phyloP scores from a whole-genome alignment of 2,888 invertebrate genomes.

The Parascotia fuliginaria region DNA sequence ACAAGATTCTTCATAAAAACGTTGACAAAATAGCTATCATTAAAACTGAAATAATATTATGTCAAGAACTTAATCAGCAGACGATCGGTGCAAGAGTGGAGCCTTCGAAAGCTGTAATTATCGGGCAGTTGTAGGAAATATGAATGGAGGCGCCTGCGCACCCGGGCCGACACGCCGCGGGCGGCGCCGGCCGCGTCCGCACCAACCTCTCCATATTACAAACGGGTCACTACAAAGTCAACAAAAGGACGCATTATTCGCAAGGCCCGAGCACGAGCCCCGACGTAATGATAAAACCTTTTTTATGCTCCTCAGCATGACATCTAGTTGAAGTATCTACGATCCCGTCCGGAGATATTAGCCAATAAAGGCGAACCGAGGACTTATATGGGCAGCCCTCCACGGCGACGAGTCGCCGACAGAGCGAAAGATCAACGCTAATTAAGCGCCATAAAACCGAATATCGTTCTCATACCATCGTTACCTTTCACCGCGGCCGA shows the following conservation, averaged over 20 bases:
- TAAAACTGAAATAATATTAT: constrained; percentile 60
- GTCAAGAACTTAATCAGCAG: constrained; percentile 75
- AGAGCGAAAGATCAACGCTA: constrained; percentile 75
- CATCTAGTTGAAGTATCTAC: constrained; percentile 69
- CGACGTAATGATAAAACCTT: constrained; percentile 46
- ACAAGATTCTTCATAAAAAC: neutral
- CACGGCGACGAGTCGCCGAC: constrained; percentile 61
- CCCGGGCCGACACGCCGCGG: constrained; percentile 56
- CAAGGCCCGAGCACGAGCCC: constrained; percentile 17
- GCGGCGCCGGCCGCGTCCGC: constrained; percentile 48
- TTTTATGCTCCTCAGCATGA: constrained; percentile 61
- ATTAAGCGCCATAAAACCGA: constrained; percentile 82
- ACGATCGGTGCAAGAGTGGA: constrained; percentile 54
- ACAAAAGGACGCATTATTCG: constrained; percentile 37
- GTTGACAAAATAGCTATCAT: constrained; percentile 49
- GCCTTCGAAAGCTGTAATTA: constrained; percentile 69
- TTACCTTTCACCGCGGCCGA: constrained; percentile 75
- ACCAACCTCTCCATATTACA: constrained; percentile 16
- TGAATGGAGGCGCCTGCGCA: constrained; percentile 72
- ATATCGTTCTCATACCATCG: constrained; percentile 72
- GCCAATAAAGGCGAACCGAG: constrained; percentile 64
- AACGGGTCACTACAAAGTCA: constrained; percentile 31
- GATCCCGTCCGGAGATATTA: constrained; percentile 64
- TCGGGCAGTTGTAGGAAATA: constrained; percentile 73
- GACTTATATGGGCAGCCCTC: constrained; percentile 66